Percentiles rank a stretch among this genome's conserved stretches.
phyloP scores from a whole-genome alignment of 1,140 invertebrate genomes.

The Euwallacea fornicatus region DNA sequence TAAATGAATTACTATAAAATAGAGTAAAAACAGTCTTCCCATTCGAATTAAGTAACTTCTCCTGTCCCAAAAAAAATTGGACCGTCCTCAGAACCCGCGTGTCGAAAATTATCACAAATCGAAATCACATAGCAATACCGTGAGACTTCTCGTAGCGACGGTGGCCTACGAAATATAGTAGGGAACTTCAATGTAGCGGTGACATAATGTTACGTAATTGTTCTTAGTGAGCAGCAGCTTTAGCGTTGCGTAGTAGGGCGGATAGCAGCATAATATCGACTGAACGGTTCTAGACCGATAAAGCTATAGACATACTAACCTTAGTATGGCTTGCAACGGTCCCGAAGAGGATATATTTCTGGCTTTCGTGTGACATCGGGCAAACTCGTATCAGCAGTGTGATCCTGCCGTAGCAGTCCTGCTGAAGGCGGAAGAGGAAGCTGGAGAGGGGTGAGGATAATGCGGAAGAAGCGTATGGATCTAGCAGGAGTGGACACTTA shows the following conservation, averaged over 20 bases:
- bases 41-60: neutral
- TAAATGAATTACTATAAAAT: neutral
- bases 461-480: constrained; percentile 17
- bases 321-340: constrained; percentile 5
- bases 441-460: constrained; percentile 16
- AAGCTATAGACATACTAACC: constrained; percentile 27
- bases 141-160: constrained; percentile 13
- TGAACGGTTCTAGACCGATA: constrained; percentile 1
- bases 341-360: constrained; percentile 27
- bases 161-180: constrained; percentile 17
- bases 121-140: constrained; percentile 28
- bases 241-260: constrained; percentile 1
- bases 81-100: constrained; percentile 25
- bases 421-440: constrained; percentile 1
- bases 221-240: constrained; percentile 15
- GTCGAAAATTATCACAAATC: constrained; percentile 9
- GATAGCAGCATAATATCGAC: constrained; percentile 28
- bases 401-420: constrained; percentile 17
- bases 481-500: no score
- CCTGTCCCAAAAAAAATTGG: neutral
- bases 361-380: constrained; percentile 13
- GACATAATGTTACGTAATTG: constrained; percentile 26
- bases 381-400: constrained; percentile 7
- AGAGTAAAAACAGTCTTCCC: neutral
- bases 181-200: constrained; percentile 12